Percentiles rank a stretch among this genome's conserved stretches.
These are phyloP conservation scores for Zenarchopterus dispar DNA, from an alignment of 2,797 vertebrate species.

Conservation along the genomic window DNA sequence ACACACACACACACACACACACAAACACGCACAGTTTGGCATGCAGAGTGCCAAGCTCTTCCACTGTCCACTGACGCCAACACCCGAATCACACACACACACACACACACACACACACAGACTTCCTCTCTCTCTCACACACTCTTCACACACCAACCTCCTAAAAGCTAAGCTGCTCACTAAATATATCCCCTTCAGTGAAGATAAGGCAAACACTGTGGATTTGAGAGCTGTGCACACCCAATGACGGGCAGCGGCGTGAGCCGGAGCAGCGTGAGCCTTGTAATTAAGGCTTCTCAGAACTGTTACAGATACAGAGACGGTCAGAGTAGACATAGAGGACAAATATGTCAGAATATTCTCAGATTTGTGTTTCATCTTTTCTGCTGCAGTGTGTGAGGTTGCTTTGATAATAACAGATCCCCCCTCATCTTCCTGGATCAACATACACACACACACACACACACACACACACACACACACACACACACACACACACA, in stretches of 20 bases:
- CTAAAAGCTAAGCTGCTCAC: slow-evolving; percentile 83
- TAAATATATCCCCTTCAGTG: slow-evolving; percentile 87
- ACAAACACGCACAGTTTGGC: slow-evolving; percentile 60
- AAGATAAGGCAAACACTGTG: slow-evolving; percentile 85
- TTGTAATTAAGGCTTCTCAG: slow-evolving; percentile 73
- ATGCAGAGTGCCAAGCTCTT: slow-evolving; percentile 77
- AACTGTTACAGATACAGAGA: slow-evolving; percentile 37
- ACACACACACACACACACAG: slow-evolving; percentile 55
- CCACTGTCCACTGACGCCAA: slow-evolving; percentile 76
- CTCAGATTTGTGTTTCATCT: slow-evolving; percentile 8
- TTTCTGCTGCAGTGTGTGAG: background rate
- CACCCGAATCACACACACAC: slow-evolving; percentile 55
- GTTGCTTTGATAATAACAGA: slow-evolving; percentile 11
- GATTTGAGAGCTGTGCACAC: slow-evolving; percentile 80
- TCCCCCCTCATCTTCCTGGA: slow-evolving; percentile 5
- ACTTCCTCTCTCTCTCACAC: slow-evolving; percentile 37
- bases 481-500: background rate
- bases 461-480: slow-evolving; percentile 1
- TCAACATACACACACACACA: slow-evolving; percentile 16
- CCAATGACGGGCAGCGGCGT: slow-evolving; percentile 77
- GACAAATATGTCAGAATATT: slow-evolving; percentile 15
- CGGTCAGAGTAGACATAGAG: background rate
- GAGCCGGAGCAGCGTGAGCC: slow-evolving; percentile 77
- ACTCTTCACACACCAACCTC: slow-evolving; percentile 61
- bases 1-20: slow-evolving; percentile 31